Percentiles rank a stretch among this genome's conserved stretches.
Conservation (phyloP, 2,797 vertebrate genomes). For the Rhynchonycteris naso region DNA sequence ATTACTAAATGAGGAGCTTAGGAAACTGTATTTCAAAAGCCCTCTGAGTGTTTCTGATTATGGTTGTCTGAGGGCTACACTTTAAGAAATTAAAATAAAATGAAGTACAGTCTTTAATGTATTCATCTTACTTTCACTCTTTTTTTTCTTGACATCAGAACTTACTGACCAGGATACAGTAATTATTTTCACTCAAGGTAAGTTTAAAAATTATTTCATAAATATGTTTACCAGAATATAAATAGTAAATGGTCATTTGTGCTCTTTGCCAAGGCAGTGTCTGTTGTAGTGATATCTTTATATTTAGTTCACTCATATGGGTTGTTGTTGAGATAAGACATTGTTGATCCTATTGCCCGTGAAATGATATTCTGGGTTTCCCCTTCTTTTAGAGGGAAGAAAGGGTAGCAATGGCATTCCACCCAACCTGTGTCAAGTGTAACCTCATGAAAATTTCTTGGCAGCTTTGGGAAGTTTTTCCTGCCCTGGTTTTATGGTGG, state of each 20-base stretch:
- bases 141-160: constrained; percentile 58
- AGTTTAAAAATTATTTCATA: constrained; percentile 59
- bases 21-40: not conserved
- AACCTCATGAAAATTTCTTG: not conserved
- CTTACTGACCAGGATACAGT: constrained; percentile 55
- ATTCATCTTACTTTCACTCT: constrained; percentile 30
- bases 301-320: not conserved
- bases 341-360: not conserved
- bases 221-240: not conserved
- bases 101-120: not conserved
- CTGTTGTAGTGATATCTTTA: not conserved
- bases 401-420: not conserved
- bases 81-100: constrained; percentile 47
- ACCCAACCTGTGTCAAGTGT: not conserved
- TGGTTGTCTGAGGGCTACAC: not conserved
- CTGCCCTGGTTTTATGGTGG: not conserved
- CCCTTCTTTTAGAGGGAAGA: not conserved
- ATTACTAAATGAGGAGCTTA: not conserved
- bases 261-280: not conserved
- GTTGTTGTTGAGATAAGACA: not conserved
- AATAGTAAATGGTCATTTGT: not conserved
- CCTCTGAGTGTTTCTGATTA: not conserved
- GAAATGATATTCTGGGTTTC: not conserved
- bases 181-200: constrained; percentile 70
- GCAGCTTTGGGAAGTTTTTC: constrained; percentile 24